Base-by-base conservation (phyloP, 1,140 invertebrate species). In the Bombus affinis region DNA sequence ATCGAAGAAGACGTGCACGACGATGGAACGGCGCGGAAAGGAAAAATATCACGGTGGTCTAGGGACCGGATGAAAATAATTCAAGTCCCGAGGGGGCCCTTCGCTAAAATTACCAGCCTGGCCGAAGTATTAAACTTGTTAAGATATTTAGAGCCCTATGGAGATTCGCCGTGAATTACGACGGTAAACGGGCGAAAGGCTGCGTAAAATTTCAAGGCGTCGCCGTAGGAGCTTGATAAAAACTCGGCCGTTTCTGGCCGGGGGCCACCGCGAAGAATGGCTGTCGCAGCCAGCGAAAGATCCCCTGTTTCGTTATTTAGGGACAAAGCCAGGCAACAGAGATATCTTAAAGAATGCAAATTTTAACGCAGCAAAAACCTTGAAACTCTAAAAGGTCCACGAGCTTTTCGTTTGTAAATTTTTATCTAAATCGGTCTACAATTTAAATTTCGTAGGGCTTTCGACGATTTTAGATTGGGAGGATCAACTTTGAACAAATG, bases 41-140 rank as follows among this genome's bases (percentile, higher is more conserved):
- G 28, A 83, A 80, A 65, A 42, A 68, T 79, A 85, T 85, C 83
- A 73, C 68, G 76, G 18, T 57, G 44, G 75, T n/a, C 47, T 79
- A 35, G 47, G 44, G 25, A 25, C 53, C 32, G 72, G 53, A 22
- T 89, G 72, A 76, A 89, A 89, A 89, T 89, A 89, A 89, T 89
- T 89, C 79, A 89, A 85, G 72, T 89, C 88, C 80, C 84, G 22
- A 10, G 88, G 88, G 88, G 1, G 79, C 68, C 62, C 59, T 89
- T 83, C 65, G 75, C 72, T 72, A 83, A 89, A 89, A 89, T 89
- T 89, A 89, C 76, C 80, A 57, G 59, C 42, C 83, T 39, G 59
- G 59, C 87, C 88, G 68, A 89, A 89, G 88, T 89, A 89, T 89
- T 89, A 89, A 89, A 89, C 88, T 89, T 89, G 87, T 89, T 89